Base-by-base conservation (phyloP, 2,797 vertebrate species). In the Bryconaethiops microstoma region DNA sequence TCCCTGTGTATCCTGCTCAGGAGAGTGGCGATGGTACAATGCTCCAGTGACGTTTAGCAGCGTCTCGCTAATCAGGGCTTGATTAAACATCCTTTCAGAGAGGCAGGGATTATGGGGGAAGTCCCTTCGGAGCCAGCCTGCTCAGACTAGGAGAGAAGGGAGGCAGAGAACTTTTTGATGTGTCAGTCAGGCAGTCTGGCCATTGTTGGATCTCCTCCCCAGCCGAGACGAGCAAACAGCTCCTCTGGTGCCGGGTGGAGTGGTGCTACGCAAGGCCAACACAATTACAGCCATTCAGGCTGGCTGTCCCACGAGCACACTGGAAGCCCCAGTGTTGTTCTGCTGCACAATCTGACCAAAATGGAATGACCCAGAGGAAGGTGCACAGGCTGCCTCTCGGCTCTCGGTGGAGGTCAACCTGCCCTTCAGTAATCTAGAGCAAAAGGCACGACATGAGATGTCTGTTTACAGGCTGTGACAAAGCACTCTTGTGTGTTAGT, bases 31-130 rank as follows among this genome's bases (percentile, higher is more conserved):
- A 86, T 79, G 83, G 50, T 83, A 84, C 78, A 88, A 85, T 88
- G 87, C 85, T 84, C 69, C 62, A 74, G 83, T 64, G 65, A 72
- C 39, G 76, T 78, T 85, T 80, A 84, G 86, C 86, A 82, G 78
- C 21, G 86, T 87, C 85, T 79, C 52, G 68, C 88, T 88, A 86
- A 87, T 82, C 74, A 92, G 83, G 85, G 85, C 79, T 83, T 92
- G 88, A 82, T 91, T 82, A 88, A 94, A 91, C 87, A 85, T 87
- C 73, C 70, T 86, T 79, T 83, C 88, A 86, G 63, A 77, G 84
- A 88, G 87, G 85, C 83, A 83, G 86, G 88, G 86, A 89, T 87
- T 86, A 88, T 48, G 45, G 84, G 83, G 85, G 84, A 73, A 86
- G 89, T 93, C 90, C 89, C 86, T 76, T 90, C 77, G 86, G 89